Percentiles rank a stretch among this genome's conserved stretches.
These are phyloP conservation scores for Schizopygopsis malacanthus DNA, from an alignment of 2,797 vertebrate species.

Conservation along the genomic window DNA sequence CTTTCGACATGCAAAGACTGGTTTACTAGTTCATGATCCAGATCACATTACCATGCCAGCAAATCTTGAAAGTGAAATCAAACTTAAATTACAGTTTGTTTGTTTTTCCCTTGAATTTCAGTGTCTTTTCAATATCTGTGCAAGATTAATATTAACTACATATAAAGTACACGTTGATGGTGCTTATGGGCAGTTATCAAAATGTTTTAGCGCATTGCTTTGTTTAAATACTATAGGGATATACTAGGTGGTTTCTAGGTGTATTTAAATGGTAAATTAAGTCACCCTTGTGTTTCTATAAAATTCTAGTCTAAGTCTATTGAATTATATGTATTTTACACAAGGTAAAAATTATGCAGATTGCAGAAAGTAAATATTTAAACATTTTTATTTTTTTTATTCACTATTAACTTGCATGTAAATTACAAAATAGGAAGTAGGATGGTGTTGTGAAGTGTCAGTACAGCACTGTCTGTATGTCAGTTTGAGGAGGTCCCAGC, in stretches of 20 bases:
- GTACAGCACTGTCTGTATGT: background rate
- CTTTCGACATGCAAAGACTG: background rate
- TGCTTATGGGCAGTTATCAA: background rate
- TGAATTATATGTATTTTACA: background rate
- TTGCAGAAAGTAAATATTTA: background rate
- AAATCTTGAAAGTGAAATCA: conserved; percentile 25
- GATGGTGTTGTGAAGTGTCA: conserved; percentile 13
- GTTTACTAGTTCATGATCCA: conserved; percentile 9
- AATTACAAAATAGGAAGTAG: background rate
- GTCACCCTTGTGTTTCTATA: background rate
- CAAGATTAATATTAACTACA: background rate
- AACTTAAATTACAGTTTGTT: background rate
- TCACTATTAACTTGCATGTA: background rate
- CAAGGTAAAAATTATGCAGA: background rate
- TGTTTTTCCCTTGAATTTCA: background rate
- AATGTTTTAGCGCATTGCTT: background rate
- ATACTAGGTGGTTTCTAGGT: background rate
- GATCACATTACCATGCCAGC: background rate
- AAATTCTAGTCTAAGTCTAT: background rate
- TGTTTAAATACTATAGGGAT: background rate
- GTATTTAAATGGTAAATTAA: background rate
- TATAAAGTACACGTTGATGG: background rate
- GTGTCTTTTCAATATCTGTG: background rate
- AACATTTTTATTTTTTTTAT: background rate
- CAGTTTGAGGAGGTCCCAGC: conserved; percentile 19